A percentile compares a stretch with the other conserved stretches of the same genome.
These are phyloP conservation scores for Nomada fabriciana DNA, from an alignment of 2,888 invertebrate species.

Conservation along the genomic window DNA sequence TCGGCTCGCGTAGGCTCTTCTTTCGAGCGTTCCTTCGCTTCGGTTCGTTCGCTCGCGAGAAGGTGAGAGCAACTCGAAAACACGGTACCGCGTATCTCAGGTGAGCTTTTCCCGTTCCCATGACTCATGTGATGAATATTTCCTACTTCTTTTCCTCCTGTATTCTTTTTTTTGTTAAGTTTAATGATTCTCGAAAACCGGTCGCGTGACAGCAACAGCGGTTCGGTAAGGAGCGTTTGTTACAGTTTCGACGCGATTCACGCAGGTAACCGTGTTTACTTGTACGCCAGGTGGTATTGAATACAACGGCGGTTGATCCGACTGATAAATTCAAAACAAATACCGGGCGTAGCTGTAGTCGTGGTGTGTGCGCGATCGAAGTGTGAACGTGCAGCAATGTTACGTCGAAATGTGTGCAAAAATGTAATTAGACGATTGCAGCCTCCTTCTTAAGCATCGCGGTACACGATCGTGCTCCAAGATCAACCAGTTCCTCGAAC, in stretches of 20 bases:
- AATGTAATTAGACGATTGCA: neutral
- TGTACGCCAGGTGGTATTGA: slow-evolving; percentile 14
- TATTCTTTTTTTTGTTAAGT: neutral
- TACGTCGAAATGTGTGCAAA: neutral
- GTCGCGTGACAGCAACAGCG: neutral
- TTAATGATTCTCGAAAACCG: neutral
- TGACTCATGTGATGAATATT: neutral
- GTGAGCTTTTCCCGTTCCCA: neutral
- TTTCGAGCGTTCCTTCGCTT: neutral
- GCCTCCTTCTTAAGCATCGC: neutral
- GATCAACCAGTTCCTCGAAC: neutral
- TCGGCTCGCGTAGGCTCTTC: slow-evolving; percentile 19
- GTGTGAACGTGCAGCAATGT: neutral
- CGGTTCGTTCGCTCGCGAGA: neutral
- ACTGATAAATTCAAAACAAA: slow-evolving; percentile 34
- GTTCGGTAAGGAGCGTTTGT: neutral
- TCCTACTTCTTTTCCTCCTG: neutral
- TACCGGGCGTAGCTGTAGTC: neutral
- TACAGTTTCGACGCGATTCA: neutral
- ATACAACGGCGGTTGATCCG: slow-evolving; percentile 6
- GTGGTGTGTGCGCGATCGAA: neutral
- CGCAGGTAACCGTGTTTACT: slow-evolving; percentile 27
- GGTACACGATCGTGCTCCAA: neutral
- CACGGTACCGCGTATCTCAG: slow-evolving; percentile 3
- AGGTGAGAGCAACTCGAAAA: slow-evolving; percentile 17